Conservation (phyloP, 2,888 invertebrate species). For the Abscondita cerata region DNA sequence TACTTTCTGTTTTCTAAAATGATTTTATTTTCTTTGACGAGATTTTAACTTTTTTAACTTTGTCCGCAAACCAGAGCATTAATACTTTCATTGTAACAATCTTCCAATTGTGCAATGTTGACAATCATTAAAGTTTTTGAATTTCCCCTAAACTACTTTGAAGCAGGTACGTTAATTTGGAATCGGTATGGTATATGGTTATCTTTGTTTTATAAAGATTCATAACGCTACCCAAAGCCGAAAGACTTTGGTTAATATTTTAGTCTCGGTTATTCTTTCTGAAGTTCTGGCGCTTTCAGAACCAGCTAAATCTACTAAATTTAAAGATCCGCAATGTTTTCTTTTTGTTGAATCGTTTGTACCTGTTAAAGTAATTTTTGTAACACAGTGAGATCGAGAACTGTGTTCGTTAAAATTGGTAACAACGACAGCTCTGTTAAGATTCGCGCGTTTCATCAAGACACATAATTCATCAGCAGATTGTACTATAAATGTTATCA, state of each 20-base stretch:
- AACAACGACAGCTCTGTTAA: conserved; percentile 72
- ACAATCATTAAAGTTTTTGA: conserved; percentile 94
- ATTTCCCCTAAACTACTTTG: conserved; percentile 91
- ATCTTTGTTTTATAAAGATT: conserved; percentile 81
- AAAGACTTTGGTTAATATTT: conserved; percentile 85
- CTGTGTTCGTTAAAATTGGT: conserved; percentile 67
- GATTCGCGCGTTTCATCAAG: conserved; percentile 76
- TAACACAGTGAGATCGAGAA: conserved; percentile 62
- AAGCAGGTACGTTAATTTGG: conserved; percentile 85
- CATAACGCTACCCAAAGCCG: conserved; percentile 82
- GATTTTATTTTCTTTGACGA: conserved; percentile 62
- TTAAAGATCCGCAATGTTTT: conserved; percentile 73
- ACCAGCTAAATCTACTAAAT: conserved; percentile 87
- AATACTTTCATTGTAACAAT: conserved; percentile 83
- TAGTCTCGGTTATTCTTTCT: conserved; percentile 78
- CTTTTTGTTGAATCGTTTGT: conserved; percentile 68
- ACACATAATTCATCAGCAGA: conserved; percentile 71
- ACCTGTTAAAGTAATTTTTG: conserved; percentile 71
- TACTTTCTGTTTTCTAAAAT: no score
- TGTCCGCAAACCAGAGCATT: conserved; percentile 90
- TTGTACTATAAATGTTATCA: conserved; percentile 67
- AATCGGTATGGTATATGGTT: conserved; percentile 89
- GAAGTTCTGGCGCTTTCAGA: conserved; percentile 75
- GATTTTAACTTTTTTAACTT: conserved; percentile 83
- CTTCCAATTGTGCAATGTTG: conserved; percentile 86